Evolutionary conservation across 2,113 vertebrate genomes (phyloP), one percentile per base, ranked within the genome.

Genomic region (Nannobrachium achirus): DNA sequence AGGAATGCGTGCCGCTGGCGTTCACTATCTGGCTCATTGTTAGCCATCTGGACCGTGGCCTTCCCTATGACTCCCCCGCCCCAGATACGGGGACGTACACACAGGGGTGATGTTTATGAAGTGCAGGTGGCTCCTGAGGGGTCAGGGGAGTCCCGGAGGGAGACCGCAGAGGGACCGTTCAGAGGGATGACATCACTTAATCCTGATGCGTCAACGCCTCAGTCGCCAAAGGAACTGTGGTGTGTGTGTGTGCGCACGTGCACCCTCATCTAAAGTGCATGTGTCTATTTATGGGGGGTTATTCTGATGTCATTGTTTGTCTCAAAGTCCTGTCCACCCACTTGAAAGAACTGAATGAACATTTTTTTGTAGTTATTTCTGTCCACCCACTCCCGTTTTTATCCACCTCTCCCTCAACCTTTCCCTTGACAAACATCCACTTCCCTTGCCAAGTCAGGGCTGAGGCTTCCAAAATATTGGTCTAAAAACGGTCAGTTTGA

Each of bases 121-220:
- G 52, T 83, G 78, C 85, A 89, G 89, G 88, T 91, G 89, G 65
- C 71, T 84, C 72, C 73, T 57, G 41, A 56, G 67, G 73, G 83
- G 82, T 80, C 80, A 70, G 14, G n/a, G 59, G 48, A 74, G 69
- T 76, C 81, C 75, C 76, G 16, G 25, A 69, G 79, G 79, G 78
- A 71, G 41, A 71, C 76, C 74, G 56, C 58, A 73, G 38, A 75
- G 66, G 67, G 71, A 78, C 69, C 19, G 68, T 77, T 83, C 63
- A 69, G 49, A 48, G 63, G 14, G 71, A 75, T 89, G 84, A 89
- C 85, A 82, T 89, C 85, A 89, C 53, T 69, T 87, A 75, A 89
- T 79, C 75, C 76, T 55, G 25, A 61, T 6, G 33, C 58, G 72
- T 53, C 40, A 0, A 64, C 46, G 46, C 71, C 71, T 71, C 48